Base-by-base conservation (phyloP, 1,140 invertebrate genomes). In the Augochlora pura region DNA sequence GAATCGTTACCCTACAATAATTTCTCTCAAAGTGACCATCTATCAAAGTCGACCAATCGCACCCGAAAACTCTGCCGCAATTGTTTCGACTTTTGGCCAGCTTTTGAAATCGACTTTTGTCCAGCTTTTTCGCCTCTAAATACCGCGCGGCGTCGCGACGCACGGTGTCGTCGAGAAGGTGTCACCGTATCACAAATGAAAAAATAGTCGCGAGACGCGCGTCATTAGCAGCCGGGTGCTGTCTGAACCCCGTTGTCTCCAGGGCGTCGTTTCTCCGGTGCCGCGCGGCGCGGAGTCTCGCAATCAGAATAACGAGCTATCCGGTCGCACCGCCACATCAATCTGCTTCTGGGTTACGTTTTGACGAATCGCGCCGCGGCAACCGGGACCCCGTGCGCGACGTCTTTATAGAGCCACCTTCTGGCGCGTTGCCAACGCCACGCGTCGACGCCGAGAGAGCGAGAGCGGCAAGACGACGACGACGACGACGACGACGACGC, bases 361-460 rank as follows among this genome's bases (percentile, higher is more conserved):
- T 91, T 91, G 90, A 90, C 89, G 87, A 91, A 91, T 90, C 87
- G 87, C 80, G n/a, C n/a, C n/a, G n/a, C n/a, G n/a, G n/a, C n/a
- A n/a, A n/a, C n/a, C n/a, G n/a, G n/a, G n/a, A n/a, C n/a, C n/a
- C n/a, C n/a, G n/a, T n/a, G 80, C 86, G 79, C 84, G 85, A 89
- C 86, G 82, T 88, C 88, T 89, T 88, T 82, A 88, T 89, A 87
- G 83, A 88, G 86, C 77, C 84, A 71, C 78, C 79, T 83, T 80
- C 69, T 86, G 88, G 87, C 84, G 49, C 39, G 14, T 64, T 32
- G 86, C 88, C 87, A 89, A 57, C 69, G 60, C 76, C 76, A 78
- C 71, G 77, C 71, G 69, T 74, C 77, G 77, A 79, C 76, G 77
- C 68, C 59, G 62, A n/a, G n/a, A n/a, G n/a, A n/a, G n/a, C n/a